Evolutionary conservation across 1,140 invertebrate species (phyloP), one percentile per base, ranked within the genome.

Genomic region (Cotesia glomerata): DNA sequence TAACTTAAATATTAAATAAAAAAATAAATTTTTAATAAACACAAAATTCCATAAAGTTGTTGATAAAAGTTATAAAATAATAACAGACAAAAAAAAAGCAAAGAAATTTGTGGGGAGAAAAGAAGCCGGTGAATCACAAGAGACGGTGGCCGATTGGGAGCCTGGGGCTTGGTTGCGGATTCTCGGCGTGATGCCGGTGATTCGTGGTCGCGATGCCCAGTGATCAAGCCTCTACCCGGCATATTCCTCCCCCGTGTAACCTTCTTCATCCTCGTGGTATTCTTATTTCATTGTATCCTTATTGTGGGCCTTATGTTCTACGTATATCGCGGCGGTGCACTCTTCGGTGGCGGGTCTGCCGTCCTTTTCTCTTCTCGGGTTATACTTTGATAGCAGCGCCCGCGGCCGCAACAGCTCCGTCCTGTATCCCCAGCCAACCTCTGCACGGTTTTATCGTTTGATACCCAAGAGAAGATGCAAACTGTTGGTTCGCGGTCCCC

Each of bases 111-210:
- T 70, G 69, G 16, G 52, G 64, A 56, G 68, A 71, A 61, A 74
- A 64, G 69, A 69, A 75, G 35, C 51, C 18, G 56, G 72, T 62
- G 59, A 66, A 49, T 71, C 39, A 34, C 14, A 65, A 61, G 73
- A 73, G 78, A 77, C 81, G 80, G 83, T 84, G 84, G 84, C 83
- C 84, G 85, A 87, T 86, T 87, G 86, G 86, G 77, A 81, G 86
- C 86, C 86, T 87, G 77, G 74, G 85, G 86, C 85, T 77, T 80
- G 82, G 81, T 86, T 85, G 80, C 81, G 84, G 83, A 86, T 87
- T 80, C 81, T 79, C 81, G 83, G 84, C 82, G 83, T 83, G 85
- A 87, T 86, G 84, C 82, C 85, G 84, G 81, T 86, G 86, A 87
- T 87, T 86, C 85, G 85, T 81, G 84, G 82, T 84, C 82, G 75